Conservation (phyloP, 2,888 invertebrate species). For the Cryptocephalus moraei region DNA sequence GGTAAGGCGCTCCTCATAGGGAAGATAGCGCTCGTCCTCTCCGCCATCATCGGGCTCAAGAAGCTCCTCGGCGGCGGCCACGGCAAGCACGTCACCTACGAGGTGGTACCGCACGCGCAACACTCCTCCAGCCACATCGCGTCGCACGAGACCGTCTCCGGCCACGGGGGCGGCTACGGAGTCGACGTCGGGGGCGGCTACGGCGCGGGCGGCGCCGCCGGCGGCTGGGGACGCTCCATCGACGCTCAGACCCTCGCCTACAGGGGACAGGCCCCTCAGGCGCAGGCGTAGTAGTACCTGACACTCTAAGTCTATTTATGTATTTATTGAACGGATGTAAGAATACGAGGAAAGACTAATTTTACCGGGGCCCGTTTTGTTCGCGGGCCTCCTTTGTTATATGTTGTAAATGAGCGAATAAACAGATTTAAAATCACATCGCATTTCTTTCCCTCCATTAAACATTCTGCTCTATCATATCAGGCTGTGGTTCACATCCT, state of each 20-base stretch:
- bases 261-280: slow-evolving; percentile 49
- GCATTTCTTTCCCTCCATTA: too few relatives aligned
- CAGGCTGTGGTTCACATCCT: too few relatives aligned
- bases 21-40: slow-evolving; percentile 73
- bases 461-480: too few relatives aligned
- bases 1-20: slow-evolving; percentile 78
- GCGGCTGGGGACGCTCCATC: slow-evolving; percentile 68
- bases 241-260: slow-evolving; percentile 72
- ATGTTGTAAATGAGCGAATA: too few relatives aligned
- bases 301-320: slow-evolving; percentile 16
- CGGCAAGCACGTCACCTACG: slow-evolving; percentile 75
- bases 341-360: neutral
- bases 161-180: slow-evolving; percentile 43
- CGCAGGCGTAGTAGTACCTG: slow-evolving; percentile 38
- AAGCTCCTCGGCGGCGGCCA: slow-evolving; percentile 64
- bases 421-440: too few relatives aligned
- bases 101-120: slow-evolving; percentile 77
- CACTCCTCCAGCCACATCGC: slow-evolving; percentile 60
- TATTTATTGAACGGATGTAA: neutral
- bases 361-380: neutral
- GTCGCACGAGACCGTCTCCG: slow-evolving; percentile 50
- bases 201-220: slow-evolving; percentile 48
- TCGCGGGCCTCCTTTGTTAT: too few relatives aligned
- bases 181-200: slow-evolving; percentile 45
- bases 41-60: slow-evolving; percentile 75